Conservation (phyloP, 2,888 invertebrate genomes). For the Nephrotoma flavescens region DNA sequence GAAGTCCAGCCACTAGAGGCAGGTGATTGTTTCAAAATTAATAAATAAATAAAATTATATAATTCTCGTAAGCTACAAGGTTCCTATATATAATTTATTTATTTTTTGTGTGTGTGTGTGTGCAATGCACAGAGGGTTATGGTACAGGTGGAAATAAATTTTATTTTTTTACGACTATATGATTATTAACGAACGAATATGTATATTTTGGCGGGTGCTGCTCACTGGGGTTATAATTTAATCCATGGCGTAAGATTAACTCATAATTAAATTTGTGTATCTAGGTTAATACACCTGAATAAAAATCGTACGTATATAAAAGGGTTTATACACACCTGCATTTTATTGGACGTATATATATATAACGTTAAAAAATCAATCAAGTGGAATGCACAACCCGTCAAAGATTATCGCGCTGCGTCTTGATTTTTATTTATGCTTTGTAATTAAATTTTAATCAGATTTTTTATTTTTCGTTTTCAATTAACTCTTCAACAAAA, state of each 20-base stretch:
- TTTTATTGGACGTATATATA: not conserved
- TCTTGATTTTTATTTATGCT: not conserved
- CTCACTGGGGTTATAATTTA: not conserved
- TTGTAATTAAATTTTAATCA: not conserved
- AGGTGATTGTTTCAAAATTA: not conserved
- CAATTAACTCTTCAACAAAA: not conserved
- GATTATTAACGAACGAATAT: not conserved
- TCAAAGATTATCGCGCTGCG: not conserved
- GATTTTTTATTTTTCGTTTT: not conserved
- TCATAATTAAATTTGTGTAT: not conserved
- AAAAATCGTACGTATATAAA: not conserved
- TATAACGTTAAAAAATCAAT: not conserved
- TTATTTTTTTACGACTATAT: not conserved
- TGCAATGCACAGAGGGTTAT: not conserved
- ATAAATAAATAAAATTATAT: not conserved
- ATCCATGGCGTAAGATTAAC: not conserved
- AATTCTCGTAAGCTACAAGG: not conserved
- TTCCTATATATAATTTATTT: not conserved
- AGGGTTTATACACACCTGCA: not conserved
- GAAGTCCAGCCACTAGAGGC: not conserved
- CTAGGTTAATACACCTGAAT: not conserved
- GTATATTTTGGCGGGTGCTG: not conserved
- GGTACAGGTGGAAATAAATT: not conserved
- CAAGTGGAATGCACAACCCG: not conserved
- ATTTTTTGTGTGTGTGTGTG: not conserved